Evolutionary conservation across 2,888 invertebrate species (phyloP), one percentile per base, ranked within the genome.

Genomic region (Callyntrura guangdongensis): DNA sequence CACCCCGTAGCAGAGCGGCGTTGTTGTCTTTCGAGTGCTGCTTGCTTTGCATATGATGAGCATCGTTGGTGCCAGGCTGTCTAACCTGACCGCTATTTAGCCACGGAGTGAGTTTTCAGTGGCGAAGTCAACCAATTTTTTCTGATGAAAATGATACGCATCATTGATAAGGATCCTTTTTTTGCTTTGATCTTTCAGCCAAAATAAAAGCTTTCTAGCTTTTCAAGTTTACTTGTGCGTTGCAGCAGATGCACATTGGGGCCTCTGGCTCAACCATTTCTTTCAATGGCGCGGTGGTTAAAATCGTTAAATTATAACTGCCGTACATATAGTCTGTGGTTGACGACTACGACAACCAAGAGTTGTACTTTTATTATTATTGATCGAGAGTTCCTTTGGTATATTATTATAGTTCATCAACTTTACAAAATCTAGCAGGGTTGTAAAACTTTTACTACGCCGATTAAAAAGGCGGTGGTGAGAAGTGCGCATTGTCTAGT

Each of bases 41-140:
- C 56, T n/a, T n/a, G n/a, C n/a, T n/a, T n/a, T 79, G 67, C 53
- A 6, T 12, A 47, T 27, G 49, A 36, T 22, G 72, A n/a, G 14
- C 17, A n/a, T 69, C n/a, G 82, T 49, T 53, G 89, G 89, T 83
- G 86, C 85, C 90, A 90, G 59, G 81, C 82, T 86, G 90, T 90
- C 90, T 90, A 86, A 77, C 86, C 64, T 17, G 79, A 69, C 86
- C 90, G 69, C 61, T 81, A 22, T 69, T 11, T 22, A 25, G 56
- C 59, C 88, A 82, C 67, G 22, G 17, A 81, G 5, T 47, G 69
- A 79, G 9, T 59, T 82, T 89, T 27, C 20, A 49, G 56, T 53
- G 67, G 82, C 47, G 49, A 61, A 83, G 81, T 22, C 20, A 69
- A 53, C 27, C 69, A 53, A 53, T 67, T 20, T 61, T 77, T 36